A percentile compares a stretch with the other conserved stretches of the same genome.
phyloP scores from a whole-genome alignment of 1,140 invertebrate species.

The Drosophila athabasca region DNA sequence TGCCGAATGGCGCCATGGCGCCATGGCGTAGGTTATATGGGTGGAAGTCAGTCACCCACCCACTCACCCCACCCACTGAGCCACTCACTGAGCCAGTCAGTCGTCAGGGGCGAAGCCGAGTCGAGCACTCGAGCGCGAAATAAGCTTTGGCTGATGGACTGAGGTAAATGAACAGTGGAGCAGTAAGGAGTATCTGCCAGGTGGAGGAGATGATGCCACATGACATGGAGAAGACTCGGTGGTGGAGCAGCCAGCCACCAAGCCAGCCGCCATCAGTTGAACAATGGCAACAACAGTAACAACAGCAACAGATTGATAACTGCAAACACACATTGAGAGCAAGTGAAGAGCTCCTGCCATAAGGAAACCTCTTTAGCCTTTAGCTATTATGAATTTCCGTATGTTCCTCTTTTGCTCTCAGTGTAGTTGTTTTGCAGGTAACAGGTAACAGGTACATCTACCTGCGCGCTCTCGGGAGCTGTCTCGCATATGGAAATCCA shows the following conservation, averaged over 20 bases:
- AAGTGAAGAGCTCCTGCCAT: background rate
- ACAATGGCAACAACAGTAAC: conserved; percentile 14
- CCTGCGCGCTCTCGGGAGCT: background rate
- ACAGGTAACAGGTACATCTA: background rate
- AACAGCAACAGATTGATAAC: conserved; percentile 33
- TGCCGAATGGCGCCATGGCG: background rate
- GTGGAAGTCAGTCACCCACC: conserved; percentile 10
- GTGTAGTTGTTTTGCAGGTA: conserved; percentile 9
- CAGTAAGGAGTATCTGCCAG: conserved; percentile 17
- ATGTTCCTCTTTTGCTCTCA: background rate
- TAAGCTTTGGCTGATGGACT: conserved; percentile 74
- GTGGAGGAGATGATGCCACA: conserved; percentile 58
- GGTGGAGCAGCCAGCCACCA: conserved; percentile 14
- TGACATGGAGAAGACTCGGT: conserved; percentile 36
- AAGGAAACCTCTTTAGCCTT: background rate
- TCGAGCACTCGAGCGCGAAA: conserved; percentile 62
- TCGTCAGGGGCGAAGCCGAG: conserved; percentile 17
- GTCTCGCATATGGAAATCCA: conserved; percentile 51
- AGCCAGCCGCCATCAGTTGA: conserved; percentile 52
- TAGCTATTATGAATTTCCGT: background rate
- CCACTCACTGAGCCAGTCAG: conserved; percentile 22
- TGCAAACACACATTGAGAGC: conserved; percentile 8
- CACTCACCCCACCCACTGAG: conserved; percentile 21
- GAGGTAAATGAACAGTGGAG: conserved; percentile 69
- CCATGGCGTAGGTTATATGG: background rate